A percentile compares a stretch with the other conserved stretches of the same genome.
Conservation (phyloP, 1,140 invertebrate species). For the Aethina tumida region DNA sequence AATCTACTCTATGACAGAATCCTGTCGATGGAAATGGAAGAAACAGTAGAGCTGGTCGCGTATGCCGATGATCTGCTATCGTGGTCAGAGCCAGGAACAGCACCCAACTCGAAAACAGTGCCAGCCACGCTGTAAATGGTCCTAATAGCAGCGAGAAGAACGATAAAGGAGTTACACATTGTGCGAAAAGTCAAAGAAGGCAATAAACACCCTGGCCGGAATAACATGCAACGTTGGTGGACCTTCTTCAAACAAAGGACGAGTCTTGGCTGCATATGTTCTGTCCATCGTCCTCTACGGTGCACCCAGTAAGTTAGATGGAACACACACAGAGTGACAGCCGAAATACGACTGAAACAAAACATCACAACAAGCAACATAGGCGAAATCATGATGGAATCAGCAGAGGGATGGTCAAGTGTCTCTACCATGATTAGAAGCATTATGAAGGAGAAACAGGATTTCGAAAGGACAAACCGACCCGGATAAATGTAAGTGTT, state of each 20-base stretch:
- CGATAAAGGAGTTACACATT: background rate
- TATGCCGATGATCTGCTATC: slow-evolving; percentile 13
- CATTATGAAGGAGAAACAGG: no score
- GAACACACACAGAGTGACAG: no score
- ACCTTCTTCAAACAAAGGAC: slow-evolving; percentile 1
- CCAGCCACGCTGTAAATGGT: background rate
- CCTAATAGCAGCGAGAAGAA: background rate
- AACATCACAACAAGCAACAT: no score
- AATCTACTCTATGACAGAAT: slow-evolving; percentile 11
- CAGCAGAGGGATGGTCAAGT: no score
- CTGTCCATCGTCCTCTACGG: slow-evolving; percentile 6
- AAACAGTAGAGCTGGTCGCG: slow-evolving; percentile 2
- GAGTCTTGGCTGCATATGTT: background rate
- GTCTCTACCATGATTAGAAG: no score
- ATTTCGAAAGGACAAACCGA: no score
- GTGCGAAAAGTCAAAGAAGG: slow-evolving; percentile 6
- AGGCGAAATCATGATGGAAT: no score
- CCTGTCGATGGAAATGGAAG: background rate
- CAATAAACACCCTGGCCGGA: slow-evolving; percentile 1
- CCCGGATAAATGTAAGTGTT: no score
- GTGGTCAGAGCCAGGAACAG: slow-evolving; percentile 2
- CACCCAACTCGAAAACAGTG: background rate
- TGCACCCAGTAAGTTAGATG: no score
- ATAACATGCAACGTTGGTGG: slow-evolving; percentile 1
- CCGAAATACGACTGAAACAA: no score